Evolutionary conservation across 2,797 vertebrate species (phyloP).

Genomic region (Onychomys leucogaster): DNA sequence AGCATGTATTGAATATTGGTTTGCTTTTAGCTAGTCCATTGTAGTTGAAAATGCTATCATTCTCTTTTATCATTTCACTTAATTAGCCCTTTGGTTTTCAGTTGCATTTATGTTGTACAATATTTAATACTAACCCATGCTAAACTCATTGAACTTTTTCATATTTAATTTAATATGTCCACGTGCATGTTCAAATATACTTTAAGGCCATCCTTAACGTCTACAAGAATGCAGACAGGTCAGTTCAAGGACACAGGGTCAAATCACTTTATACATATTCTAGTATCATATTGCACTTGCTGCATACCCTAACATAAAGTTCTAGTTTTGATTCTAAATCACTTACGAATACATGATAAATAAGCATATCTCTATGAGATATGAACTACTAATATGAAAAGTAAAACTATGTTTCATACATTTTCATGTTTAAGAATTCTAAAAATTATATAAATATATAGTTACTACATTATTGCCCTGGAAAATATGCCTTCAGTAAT

Average conservation of each 20-base stretch:
- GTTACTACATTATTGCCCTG: not conserved
- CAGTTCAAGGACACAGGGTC: not conserved
- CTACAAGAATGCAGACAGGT: not conserved
- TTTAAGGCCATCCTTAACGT: slow-evolving; percentile 1
- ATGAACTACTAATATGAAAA: slow-evolving; percentile 16
- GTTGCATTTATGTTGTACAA: not conserved
- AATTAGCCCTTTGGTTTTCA: not conserved
- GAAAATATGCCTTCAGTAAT: not conserved
- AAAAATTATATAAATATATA: not conserved
- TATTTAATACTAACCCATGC: not conserved
- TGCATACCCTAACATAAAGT: not conserved
- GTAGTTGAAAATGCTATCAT: not conserved
- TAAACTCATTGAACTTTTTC: not conserved
- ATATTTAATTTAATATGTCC: not conserved
- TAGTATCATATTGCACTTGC: not conserved
- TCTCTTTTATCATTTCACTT: slow-evolving; percentile 20
- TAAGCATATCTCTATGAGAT: not conserved
- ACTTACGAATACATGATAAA: not conserved
- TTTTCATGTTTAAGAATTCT: slow-evolving; percentile 23
- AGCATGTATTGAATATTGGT: not conserved
- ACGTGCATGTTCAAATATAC: not conserved
- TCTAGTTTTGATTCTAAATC: slow-evolving; percentile 10
- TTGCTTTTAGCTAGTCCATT: not conserved
- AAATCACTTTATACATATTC: not conserved
- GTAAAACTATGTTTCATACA: slow-evolving; percentile 13